A percentile compares a stretch with the other conserved stretches of the same genome.
These are phyloP conservation scores for Bufo bufo DNA, from an alignment of 2,113 vertebrate species.

Conservation along the genomic window DNA sequence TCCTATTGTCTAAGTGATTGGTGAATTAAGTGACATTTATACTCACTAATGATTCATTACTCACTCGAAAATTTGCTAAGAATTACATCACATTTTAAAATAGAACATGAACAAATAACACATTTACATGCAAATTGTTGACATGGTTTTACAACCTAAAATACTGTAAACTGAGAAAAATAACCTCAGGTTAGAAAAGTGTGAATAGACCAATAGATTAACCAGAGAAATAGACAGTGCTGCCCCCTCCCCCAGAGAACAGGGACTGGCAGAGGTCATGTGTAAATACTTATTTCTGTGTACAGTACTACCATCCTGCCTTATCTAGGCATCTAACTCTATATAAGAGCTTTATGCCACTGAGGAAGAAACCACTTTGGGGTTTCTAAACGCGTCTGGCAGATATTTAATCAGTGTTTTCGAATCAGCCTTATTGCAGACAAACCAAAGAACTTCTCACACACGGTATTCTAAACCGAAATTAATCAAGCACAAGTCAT, in stretches of 20 bases:
- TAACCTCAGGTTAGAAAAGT: neutral
- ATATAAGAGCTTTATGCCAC: too few relatives aligned
- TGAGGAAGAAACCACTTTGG: too few relatives aligned
- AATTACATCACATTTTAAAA: neutral
- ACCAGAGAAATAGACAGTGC: neutral
- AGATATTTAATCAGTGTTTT: too few relatives aligned
- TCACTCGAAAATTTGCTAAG: conserved; percentile 39
- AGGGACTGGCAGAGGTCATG: neutral
- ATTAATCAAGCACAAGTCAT: too few relatives aligned
- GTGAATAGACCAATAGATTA: neutral
- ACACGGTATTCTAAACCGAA: too few relatives aligned
- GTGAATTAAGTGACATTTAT: conserved; percentile 42
- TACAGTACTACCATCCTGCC: neutral
- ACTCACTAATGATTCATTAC: conserved; percentile 45
- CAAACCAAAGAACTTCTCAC: too few relatives aligned
- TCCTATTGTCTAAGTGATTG: conserved; percentile 54
- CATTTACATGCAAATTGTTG: neutral
- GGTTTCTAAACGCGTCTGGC: too few relatives aligned
- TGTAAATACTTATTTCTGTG: neutral
- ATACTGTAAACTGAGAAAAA: neutral
- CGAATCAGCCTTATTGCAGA: too few relatives aligned
- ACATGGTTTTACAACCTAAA: neutral
- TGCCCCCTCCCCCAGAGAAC: neutral
- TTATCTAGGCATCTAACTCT: neutral
- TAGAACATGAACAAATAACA: conserved; percentile 16